These are phyloP conservation scores for Electrona antarctica DNA, from an alignment of 2,113 vertebrate species.

Conservation along the genomic window DNA sequence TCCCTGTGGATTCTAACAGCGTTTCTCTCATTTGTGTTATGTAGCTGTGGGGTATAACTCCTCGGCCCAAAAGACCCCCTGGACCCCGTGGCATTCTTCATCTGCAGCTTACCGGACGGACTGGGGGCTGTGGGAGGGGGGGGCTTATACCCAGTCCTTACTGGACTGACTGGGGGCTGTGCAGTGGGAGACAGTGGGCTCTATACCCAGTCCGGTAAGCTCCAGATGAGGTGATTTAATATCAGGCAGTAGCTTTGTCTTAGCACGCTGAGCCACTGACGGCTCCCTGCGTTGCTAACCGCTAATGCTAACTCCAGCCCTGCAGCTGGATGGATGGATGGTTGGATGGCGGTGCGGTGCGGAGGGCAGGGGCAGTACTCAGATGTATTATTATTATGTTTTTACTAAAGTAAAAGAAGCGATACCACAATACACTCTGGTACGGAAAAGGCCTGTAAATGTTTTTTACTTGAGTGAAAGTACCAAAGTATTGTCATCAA, in stretches of 20 bases:
- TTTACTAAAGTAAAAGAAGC: no score
- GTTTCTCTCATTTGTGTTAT: slow-evolving; percentile 55
- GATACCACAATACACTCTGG: no score
- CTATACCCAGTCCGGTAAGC: slow-evolving; percentile 21
- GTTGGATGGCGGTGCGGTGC: background rate
- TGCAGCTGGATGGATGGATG: slow-evolving; percentile 17
- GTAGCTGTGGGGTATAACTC: slow-evolving; percentile 48
- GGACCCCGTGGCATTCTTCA: slow-evolving; percentile 16
- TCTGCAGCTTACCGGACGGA: no score
- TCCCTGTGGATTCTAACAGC: slow-evolving; percentile 39
- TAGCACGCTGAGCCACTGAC: slow-evolving; percentile 27
- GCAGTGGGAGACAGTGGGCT: no score
- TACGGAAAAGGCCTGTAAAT: no score
- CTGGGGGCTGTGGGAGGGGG: no score
- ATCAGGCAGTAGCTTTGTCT: slow-evolving; percentile 51
- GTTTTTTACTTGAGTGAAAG: no score
- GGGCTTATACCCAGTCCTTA: no score
- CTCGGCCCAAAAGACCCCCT: slow-evolving; percentile 39
- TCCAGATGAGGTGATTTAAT: slow-evolving; percentile 55
- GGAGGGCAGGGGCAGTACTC: no score
- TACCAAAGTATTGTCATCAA: no score
- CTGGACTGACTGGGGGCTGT: background rate
- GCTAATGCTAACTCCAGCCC: slow-evolving; percentile 14
- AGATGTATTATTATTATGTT: no score
- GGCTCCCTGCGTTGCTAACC: slow-evolving; percentile 24